A percentile compares a stretch with the other conserved stretches of the same genome.
Evolutionary conservation across 2,113 vertebrate genomes (phyloP).

Genomic region (Nothocercus nigrocapillus): DNA sequence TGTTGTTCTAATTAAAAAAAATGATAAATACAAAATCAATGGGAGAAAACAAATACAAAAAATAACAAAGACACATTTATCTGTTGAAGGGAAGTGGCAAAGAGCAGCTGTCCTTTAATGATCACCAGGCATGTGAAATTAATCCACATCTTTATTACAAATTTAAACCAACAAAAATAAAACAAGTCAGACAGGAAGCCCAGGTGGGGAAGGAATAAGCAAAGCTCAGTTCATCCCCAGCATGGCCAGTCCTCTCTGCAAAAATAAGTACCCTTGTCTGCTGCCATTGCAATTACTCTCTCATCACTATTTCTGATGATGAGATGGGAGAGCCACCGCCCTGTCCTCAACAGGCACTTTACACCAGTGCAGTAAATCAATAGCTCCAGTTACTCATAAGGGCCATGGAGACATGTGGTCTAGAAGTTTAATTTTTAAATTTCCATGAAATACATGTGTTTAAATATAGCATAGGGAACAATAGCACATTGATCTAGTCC

Average conservation of each 20-base stretch:
- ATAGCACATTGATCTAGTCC: constrained; percentile 15
- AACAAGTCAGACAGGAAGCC: constrained; percentile 33
- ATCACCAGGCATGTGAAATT: constrained; percentile 48
- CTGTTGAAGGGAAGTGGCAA: constrained; percentile 52
- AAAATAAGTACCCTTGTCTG: constrained; percentile 65
- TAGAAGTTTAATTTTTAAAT: constrained; percentile 24
- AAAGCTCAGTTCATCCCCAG: constrained; percentile 54
- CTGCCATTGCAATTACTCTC: constrained; percentile 57
- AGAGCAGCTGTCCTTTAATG: constrained; percentile 70
- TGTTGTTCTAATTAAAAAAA: constrained; percentile 64
- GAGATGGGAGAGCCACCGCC: constrained; percentile 40
- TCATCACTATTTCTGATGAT: constrained; percentile 49
- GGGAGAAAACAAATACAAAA: constrained; percentile 46
- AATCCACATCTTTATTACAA: constrained; percentile 59
- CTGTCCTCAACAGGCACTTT: not conserved
- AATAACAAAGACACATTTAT: constrained; percentile 68
- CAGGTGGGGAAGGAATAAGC: constrained; percentile 61
- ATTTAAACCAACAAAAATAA: constrained; percentile 43
- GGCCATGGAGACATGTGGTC: not conserved
- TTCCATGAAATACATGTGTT: constrained; percentile 18
- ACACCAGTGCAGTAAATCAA: constrained; percentile 14
- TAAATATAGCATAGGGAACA: constrained; percentile 58
- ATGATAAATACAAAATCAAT: constrained; percentile 61
- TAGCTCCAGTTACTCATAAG: constrained; percentile 27
- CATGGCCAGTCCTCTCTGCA: constrained; percentile 8